These are phyloP conservation scores for Galbula dea DNA, from an alignment of 2,113 vertebrate genomes.

Conservation along the genomic window DNA sequence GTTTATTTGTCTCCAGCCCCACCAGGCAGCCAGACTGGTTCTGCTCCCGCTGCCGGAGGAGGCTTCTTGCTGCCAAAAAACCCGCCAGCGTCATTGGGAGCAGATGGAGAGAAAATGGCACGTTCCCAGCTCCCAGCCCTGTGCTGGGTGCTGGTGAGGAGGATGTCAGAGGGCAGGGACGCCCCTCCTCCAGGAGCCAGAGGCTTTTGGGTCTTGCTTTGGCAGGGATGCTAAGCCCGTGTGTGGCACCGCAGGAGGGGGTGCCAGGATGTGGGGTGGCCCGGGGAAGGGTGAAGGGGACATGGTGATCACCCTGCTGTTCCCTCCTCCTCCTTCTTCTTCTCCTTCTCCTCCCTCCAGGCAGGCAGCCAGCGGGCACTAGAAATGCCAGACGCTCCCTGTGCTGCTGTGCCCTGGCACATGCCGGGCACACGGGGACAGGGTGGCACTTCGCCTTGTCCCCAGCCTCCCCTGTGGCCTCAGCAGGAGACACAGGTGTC, in stretches of 20 bases:
- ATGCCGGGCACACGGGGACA: not conserved
- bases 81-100: constrained; percentile 72
- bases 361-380: constrained; percentile 17
- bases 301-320: not conserved
- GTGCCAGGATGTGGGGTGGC: not conserved
- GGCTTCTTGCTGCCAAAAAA: constrained; percentile 56
- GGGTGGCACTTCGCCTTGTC: not conserved
- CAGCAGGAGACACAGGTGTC: not conserved
- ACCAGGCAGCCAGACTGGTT: constrained; percentile 62
- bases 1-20: constrained; percentile 32
- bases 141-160: not conserved
- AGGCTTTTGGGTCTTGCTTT: not conserved
- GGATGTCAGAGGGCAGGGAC: not conserved
- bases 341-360: not conserved
- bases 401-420: not conserved
- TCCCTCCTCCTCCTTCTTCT: not conserved
- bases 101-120: constrained; percentile 76
- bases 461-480: not conserved
- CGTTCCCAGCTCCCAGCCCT: constrained; percentile 19
- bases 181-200: not conserved
- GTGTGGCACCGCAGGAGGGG: not conserved
- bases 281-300: not conserved
- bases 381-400: constrained; percentile 41
- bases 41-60: constrained; percentile 62
- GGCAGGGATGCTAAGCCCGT: fast-evolving